These are phyloP conservation scores for Diachasma alloeum DNA, from an alignment of 1,140 invertebrate genomes.

Conservation along the genomic window DNA sequence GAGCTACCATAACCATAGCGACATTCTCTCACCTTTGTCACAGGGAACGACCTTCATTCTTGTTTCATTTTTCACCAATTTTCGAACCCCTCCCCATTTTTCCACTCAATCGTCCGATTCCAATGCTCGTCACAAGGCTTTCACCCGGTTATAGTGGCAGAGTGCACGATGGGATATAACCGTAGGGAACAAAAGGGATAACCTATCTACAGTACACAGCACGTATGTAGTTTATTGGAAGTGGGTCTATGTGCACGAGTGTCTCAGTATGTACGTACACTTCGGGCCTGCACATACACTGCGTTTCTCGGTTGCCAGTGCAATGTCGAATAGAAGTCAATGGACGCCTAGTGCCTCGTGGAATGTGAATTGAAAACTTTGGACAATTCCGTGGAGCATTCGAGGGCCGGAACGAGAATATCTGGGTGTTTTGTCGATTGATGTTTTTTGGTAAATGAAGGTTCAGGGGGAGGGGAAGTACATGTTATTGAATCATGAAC, in stretches of 20 bases:
- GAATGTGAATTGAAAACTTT: slow-evolving; percentile 32
- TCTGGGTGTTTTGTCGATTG: background rate
- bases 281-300: background rate
- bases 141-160: background rate
- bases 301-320: slow-evolving; percentile 2
- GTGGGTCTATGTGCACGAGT: background rate
- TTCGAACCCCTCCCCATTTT: background rate
- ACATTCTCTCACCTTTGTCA: background rate
- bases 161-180: slow-evolving; percentile 23
- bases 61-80: background rate
- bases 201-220: slow-evolving; percentile 24
- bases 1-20: background rate
- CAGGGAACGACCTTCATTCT: background rate
- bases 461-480: background rate
- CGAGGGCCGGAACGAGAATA: too few species aligned
- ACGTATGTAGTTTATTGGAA: slow-evolving; percentile 28
- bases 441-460: background rate
- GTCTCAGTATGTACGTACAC: background rate
- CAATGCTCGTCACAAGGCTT: slow-evolving; percentile 5
- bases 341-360: slow-evolving; percentile 10
- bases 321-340: slow-evolving; percentile 35
- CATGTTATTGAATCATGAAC: background rate
- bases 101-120: background rate
- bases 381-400: background rate
- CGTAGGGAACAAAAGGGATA: slow-evolving; percentile 36